Base-by-base conservation (phyloP, 2,888 invertebrate genomes). In the Agrotis ipsilon region DNA sequence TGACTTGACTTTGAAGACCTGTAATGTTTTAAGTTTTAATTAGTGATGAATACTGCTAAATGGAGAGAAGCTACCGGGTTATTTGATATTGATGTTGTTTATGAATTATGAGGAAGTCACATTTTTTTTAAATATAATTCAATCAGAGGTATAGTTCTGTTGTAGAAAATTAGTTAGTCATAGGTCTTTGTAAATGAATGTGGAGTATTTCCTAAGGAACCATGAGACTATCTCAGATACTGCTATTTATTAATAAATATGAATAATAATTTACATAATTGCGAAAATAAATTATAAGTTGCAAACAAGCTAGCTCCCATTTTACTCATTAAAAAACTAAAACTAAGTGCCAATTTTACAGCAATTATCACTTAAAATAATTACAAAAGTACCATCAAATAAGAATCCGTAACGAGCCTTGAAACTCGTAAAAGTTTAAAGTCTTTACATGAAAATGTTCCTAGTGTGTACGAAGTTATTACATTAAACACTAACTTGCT, bases 401-500 rank as follows among this genome's bases (percentile, higher is more conserved):
- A 79, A 75, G 65, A 75, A 70, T 70, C 65, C 62, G 63, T 59
- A 82, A 79, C 73, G 76, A 83, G 72, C 52, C 75, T 81, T 70
- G 77, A 81, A 77, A 80, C 72, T 80, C 77, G 67, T 83, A 75
- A 83, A 83, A 81, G 67, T 72, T 80, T 64, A 76, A 84, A 84
- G 78, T 81, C 69, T 79, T 83, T 66, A 87, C 87, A 84, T 84
- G 87, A 86, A 89, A 89, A 84, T 79, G 80, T 75, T 81, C 66
- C 55, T 73, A 67, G 66, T 77, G 73, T 81, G 84, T 82, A 82
- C 73, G 72, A 83, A 86, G 88, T 89, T 91, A 92, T 90, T 88
- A 87, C 88, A 89, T 91, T 89, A 90, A 84, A 87, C 86, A 88
- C 86, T 82, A 89, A 90, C 88, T 90, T 89, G 90, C 90, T 88